phyloP scores from a whole-genome alignment of 2,888 invertebrate species.

The Yponomeuta sedellus region DNA sequence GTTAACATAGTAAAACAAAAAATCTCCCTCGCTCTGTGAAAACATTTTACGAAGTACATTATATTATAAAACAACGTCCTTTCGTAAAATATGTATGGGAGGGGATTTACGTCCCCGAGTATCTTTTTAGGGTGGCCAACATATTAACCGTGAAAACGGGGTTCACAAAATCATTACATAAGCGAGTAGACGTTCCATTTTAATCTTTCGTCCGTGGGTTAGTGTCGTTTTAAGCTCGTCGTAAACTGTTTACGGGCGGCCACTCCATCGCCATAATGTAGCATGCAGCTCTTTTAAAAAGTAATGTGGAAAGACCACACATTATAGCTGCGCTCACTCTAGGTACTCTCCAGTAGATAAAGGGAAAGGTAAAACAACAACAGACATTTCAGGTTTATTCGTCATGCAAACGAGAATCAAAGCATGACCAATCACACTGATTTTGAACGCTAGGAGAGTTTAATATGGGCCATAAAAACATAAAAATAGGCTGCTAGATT shows the following conservation, averaged over 20 bases:
- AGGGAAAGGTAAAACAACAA: no score
- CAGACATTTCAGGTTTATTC: not conserved
- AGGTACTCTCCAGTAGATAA: not conserved
- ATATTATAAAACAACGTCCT: not conserved
- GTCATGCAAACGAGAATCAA: not conserved
- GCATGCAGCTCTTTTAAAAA: not conserved
- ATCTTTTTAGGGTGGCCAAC: not conserved
- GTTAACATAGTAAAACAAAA: no score
- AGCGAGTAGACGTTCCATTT: conserved; percentile 68
- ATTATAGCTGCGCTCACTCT: not conserved
- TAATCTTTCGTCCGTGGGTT: conserved; percentile 60
- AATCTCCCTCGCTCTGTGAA: not conserved
- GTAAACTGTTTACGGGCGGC: conserved; percentile 66
- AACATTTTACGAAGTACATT: not conserved
- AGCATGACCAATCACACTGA: no score
- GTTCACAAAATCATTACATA: conserved; percentile 6
- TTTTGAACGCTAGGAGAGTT: no score
- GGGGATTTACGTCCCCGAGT: not conserved
- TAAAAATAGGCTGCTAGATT: no score
- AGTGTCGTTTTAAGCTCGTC: conserved; percentile 30
- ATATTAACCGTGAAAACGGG: conserved; percentile 4
- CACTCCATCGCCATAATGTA: conserved; percentile 31
- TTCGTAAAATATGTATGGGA: not conserved
- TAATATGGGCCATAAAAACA: no score
- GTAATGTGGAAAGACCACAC: not conserved